Conservation (phyloP, 2,113 vertebrate genomes). For the Cygnus buccinator region DNA sequence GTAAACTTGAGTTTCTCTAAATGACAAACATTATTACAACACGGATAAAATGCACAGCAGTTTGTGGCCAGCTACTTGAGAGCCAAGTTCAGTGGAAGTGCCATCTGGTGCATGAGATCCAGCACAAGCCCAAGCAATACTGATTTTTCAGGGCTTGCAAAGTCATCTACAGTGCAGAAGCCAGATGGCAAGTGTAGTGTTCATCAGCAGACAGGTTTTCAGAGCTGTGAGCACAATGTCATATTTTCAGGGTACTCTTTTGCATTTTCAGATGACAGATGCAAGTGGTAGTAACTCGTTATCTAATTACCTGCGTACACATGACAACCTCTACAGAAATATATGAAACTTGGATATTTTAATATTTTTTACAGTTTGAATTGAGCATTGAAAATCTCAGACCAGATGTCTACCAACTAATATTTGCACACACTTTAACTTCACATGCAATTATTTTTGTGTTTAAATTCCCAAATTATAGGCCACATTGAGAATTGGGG, state of each 20-base stretch:
- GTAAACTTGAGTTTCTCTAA: background rate
- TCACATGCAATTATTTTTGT: background rate
- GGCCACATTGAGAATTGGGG: background rate
- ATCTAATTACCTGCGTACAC: background rate
- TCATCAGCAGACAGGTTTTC: background rate
- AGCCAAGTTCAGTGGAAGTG: background rate
- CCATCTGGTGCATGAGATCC: conserved; percentile 17
- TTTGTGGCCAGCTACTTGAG: background rate
- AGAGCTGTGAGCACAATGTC: background rate
- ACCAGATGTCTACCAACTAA: background rate
- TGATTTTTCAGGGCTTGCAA: background rate
- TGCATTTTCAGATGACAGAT: background rate
- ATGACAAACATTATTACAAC: background rate
- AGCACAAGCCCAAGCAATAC: background rate
- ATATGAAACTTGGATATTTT: accelerated
- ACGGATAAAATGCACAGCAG: background rate
- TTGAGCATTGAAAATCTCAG: background rate
- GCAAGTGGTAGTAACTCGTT: background rate
- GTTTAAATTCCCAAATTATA: background rate
- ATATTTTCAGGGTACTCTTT: background rate
- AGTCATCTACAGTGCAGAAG: background rate
- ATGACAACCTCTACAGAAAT: background rate
- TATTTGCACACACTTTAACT: background rate
- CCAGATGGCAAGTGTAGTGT: background rate
- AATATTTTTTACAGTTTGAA: background rate